Base-by-base conservation (phyloP, 1,140 invertebrate genomes). In the Mylabris phalerata region DNA sequence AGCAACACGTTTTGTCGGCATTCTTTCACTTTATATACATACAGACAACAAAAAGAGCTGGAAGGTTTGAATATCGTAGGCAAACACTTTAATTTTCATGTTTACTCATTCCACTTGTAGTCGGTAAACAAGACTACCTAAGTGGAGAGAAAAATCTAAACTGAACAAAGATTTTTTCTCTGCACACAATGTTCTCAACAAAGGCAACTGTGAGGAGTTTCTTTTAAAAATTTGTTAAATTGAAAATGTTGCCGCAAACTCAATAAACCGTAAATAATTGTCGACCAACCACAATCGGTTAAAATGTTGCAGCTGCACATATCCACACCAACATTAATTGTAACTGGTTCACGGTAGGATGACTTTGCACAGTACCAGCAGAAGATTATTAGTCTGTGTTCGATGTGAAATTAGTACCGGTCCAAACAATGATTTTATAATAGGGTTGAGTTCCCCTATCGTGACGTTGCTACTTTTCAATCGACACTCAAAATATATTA, bases 341-440 rank as follows among this genome's bases (percentile, higher is more conserved):
- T 48, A 56, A 56, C 46, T 48, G 32, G 44, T 56, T 56, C 46
- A 48, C 46, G 54, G 56, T 43, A 46, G 13, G 48, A 50, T 54
- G 51, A 54, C 51, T 54, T 46, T 44, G 48, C 56, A 57, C 51
- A 46, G 50, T 40, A 43, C 44, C 40, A 43, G 40, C 44, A 43
- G 51, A 43, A 57, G 48, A 57, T 45, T 44, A 57, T 57, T 50
- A 57, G 48, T 32, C 56, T 57, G 41, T 50, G 32, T 50, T 57
- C 56, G 48, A 50, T 48, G 48, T 46, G 48, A 49, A 44, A 57
- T 57, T 57, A 57, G 41, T 50, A 40, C 56, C 42, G 46, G 55
- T 57, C 55, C 47, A 57, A 48, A 57, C 55, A 57, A 49, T 48
- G 41, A 50, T 27, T 50, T 57, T 48, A 40, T 57, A 57, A 57